Conservation (phyloP, 2,797 vertebrate species). For the Emydoidea blandingii region DNA sequence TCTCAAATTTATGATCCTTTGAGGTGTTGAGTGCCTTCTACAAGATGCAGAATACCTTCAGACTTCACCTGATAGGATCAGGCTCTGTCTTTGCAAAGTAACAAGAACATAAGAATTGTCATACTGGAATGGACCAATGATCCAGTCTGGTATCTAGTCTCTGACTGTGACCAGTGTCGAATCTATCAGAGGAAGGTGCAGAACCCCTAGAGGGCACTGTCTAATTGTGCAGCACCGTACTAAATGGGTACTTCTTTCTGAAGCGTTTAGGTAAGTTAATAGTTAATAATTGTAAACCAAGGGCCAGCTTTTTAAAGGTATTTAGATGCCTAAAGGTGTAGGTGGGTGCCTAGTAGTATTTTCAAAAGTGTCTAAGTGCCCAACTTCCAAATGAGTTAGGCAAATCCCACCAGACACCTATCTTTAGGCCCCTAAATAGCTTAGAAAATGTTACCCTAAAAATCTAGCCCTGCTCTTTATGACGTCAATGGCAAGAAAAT, state of each 20-base stretch:
- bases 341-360: neutral
- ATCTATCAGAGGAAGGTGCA: constrained; percentile 36
- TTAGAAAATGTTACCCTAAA: neutral
- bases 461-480: neutral
- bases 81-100: constrained; percentile 2
- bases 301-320: neutral
- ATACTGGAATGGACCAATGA: constrained; percentile 20
- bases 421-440: neutral
- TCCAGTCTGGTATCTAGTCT: constrained; percentile 46
- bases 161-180: constrained; percentile 28
- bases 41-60: neutral
- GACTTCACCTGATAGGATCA: rapidly evolving
- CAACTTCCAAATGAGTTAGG: neutral
- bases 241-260: neutral
- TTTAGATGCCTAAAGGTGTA: neutral
- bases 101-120: constrained; percentile 31
- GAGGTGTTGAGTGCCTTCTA: neutral
- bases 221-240: constrained; percentile 29
- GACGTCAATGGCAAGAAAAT: neutral
- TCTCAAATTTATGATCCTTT: rapidly evolving
- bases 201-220: neutral
- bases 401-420: neutral
- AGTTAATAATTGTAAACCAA: neutral
- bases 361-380: neutral
- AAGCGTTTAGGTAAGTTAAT: neutral